A percentile compares a stretch with the other conserved stretches of the same genome.
Conservation (phyloP, 2,797 vertebrate species). For the Pteropus rufus region DNA sequence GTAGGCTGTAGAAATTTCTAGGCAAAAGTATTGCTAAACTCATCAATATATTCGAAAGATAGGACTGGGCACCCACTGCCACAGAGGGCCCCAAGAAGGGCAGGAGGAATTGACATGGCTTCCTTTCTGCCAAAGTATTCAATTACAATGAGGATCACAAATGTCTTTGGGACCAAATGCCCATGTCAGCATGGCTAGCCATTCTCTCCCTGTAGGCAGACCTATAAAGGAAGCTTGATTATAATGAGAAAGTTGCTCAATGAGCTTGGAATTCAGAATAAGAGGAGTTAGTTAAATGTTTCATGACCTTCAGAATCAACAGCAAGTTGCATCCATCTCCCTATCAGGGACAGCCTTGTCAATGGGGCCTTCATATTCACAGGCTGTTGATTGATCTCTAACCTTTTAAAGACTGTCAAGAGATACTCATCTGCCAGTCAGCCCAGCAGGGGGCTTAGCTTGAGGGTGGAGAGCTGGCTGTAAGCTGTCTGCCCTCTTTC, state of each 20-base stretch:
- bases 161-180: background rate
- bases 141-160: background rate
- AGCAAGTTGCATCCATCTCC: conserved; percentile 62
- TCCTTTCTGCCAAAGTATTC: background rate
- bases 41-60: conserved; percentile 25
- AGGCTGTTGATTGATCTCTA: conserved; percentile 66
- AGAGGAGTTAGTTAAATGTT: conserved; percentile 32
- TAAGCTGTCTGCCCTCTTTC: background rate
- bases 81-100: background rate
- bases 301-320: conserved; percentile 69
- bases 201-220: background rate
- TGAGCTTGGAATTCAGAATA: conserved; percentile 44
- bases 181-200: background rate
- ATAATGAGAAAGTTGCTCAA: background rate
- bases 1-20: background rate
- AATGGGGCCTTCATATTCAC: conserved; percentile 66
- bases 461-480: background rate
- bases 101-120: background rate
- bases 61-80: background rate
- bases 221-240: conserved; percentile 4
- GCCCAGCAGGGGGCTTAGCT: background rate
- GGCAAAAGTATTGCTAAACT: background rate
- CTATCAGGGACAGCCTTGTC: conserved; percentile 61
- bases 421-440: conserved; percentile 34
- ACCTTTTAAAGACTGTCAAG: conserved; percentile 69